A percentile compares a stretch with the other conserved stretches of the same genome.
Evolutionary conservation across 2,797 vertebrate species (phyloP).

Genomic region (Siniperca scherzeri): DNA sequence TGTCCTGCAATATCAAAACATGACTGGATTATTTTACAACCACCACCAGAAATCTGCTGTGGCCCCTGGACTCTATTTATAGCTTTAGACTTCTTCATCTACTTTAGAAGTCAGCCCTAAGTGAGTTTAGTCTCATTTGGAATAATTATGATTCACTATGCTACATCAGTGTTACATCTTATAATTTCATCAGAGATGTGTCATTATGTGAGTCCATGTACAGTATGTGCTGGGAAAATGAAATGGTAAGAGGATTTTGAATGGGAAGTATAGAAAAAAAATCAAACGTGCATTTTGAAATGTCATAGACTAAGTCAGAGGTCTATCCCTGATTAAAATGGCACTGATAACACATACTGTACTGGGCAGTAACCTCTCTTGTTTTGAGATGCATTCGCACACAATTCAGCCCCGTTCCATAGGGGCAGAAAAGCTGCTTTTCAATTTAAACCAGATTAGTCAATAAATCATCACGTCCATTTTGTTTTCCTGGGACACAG

Average conservation of each 20-base stretch:
- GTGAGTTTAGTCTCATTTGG: constrained; percentile 44
- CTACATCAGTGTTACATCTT: constrained; percentile 3
- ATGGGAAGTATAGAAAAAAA: neutral
- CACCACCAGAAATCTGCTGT: constrained; percentile 29
- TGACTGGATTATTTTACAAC: constrained; percentile 58
- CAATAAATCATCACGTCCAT: constrained; percentile 60
- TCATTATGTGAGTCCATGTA: constrained; percentile 6
- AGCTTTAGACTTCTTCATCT: constrained; percentile 44
- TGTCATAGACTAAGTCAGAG: neutral
- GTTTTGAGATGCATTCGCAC: constrained; percentile 26
- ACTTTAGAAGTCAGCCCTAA: constrained; percentile 36
- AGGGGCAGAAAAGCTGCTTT: constrained; percentile 75
- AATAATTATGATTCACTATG: constrained; percentile 22
- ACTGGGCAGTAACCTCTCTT: constrained; percentile 4
- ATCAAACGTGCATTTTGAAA: constrained; percentile 5
- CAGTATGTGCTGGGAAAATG: constrained; percentile 8
- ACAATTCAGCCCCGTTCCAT: constrained; percentile 28
- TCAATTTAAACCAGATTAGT: constrained; percentile 79
- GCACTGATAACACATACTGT: constrained; percentile 1
- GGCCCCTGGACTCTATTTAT: constrained; percentile 45
- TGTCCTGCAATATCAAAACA: constrained; percentile 61
- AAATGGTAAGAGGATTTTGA: constrained; percentile 27
- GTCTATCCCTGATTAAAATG: constrained; percentile 23
- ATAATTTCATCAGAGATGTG: constrained; percentile 28
- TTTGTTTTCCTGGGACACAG: constrained; percentile 56